Evolutionary conservation across 2,113 vertebrate species (phyloP).

Genomic region (Oncorhynchus clarkii): DNA sequence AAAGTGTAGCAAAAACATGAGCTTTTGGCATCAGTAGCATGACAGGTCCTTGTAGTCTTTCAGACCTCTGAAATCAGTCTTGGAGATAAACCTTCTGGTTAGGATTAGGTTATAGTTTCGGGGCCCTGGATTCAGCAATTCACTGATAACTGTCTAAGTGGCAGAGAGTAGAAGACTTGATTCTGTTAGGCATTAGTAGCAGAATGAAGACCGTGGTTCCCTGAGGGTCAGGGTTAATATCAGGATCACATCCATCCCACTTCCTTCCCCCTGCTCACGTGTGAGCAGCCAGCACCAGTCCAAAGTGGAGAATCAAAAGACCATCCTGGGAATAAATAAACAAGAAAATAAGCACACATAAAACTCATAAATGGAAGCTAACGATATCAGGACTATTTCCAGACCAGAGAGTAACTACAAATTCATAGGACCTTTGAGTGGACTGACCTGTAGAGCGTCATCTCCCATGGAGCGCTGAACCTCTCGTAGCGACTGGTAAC

Average conservation of each 20-base stretch:
- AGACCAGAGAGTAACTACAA: background rate
- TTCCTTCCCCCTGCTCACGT: constrained; percentile 15
- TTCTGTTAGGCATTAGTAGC: background rate
- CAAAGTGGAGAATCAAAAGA: constrained; percentile 91
- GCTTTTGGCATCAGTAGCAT: constrained; percentile 38
- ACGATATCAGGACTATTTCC: background rate
- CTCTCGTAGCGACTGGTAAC: constrained; percentile 71
- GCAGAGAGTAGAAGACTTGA: no score
- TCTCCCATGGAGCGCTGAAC: constrained; percentile 58
- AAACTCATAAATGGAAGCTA: background rate
- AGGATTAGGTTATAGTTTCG: no score
- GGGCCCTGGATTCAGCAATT: no score
- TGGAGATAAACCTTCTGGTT: no score
- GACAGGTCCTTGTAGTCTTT: background rate
- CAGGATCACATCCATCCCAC: background rate
- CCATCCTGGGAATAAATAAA: constrained; percentile 78
- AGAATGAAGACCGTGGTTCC: background rate
- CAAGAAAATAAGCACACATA: background rate
- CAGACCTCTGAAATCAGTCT: background rate
- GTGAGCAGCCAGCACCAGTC: constrained; percentile 80
- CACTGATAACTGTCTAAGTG: background rate
- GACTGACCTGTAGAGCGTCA: constrained; percentile 61
- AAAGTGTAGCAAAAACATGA: background rate
- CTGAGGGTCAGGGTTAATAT: background rate
- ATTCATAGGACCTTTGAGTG: background rate